These are phyloP conservation scores for Stichodactyla helianthus DNA, from an alignment of 64 coral and sea anemone genomes.

Conservation along the genomic window DNA sequence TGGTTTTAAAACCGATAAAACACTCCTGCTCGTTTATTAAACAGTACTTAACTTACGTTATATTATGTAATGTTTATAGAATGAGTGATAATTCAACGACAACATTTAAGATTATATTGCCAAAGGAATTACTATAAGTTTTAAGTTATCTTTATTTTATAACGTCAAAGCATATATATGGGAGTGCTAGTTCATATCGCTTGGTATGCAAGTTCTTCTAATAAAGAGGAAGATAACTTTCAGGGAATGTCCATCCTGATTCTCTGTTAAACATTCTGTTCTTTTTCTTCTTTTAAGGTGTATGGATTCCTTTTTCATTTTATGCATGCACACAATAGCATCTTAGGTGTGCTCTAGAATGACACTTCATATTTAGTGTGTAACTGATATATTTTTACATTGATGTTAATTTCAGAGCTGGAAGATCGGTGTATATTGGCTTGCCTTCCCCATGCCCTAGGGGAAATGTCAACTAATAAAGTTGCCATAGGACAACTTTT, in stretches of 20 bases:
- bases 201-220: no score
- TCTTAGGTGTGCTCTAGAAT: not conserved
- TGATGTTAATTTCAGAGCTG: not conserved
- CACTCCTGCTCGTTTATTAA: no score
- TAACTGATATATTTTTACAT: not conserved
- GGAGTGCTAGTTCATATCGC: no score
- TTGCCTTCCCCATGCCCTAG: not conserved
- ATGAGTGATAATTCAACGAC: no score
- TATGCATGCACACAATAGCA: not conserved
- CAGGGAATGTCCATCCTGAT: not conserved
- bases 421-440: not conserved
- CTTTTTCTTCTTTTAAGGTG: no score
- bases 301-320: not conserved
- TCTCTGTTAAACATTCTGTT: not conserved
- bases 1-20: no score
- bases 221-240: constrained; percentile 9
- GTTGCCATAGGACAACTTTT: not conserved
- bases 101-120: no score
- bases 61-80: no score
- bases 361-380: not conserved
- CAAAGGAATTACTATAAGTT: no score
- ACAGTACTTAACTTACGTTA: no score
- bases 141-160: no score
- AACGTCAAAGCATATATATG: no score
- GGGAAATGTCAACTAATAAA: not conserved